Percentiles rank a stretch among this genome's conserved stretches.
Conservation (phyloP, 2,888 invertebrate genomes). For the Drosophila flavopinicola region DNA sequence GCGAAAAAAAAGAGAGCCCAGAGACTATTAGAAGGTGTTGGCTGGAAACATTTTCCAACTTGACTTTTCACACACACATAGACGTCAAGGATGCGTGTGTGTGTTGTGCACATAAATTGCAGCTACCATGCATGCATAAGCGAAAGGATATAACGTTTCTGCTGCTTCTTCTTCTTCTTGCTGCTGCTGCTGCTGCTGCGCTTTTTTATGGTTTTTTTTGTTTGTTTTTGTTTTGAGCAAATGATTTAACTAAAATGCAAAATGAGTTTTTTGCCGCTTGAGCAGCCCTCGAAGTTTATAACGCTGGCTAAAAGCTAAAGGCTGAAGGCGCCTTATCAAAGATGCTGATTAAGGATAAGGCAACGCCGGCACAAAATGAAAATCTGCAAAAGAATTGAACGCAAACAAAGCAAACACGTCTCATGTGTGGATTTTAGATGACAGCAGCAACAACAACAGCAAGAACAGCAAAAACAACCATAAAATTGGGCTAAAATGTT, state of each 20-base stretch:
- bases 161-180: slow-evolving; percentile 40
- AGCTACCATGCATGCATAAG: slow-evolving; percentile 64
- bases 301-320: slow-evolving; percentile 17
- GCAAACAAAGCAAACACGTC: not conserved
- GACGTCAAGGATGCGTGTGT: slow-evolving; percentile 18
- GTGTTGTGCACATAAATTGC: slow-evolving; percentile 65
- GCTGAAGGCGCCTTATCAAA: slow-evolving; percentile 12
- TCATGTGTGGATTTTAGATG: not conserved
- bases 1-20: slow-evolving; percentile 3
- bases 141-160: slow-evolving; percentile 50
- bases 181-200: slow-evolving; percentile 15
- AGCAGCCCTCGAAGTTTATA: slow-evolving; percentile 27
- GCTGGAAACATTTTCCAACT: slow-evolving; percentile 64
- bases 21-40: slow-evolving; percentile 69
- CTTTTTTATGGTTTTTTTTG: not conserved
- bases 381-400: not conserved
- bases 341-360: slow-evolving; percentile 4
- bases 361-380: not conserved
- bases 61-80: slow-evolving; percentile 42
- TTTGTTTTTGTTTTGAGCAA: slow-evolving; percentile 8
- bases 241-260: slow-evolving; percentile 33
- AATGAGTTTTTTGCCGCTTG: slow-evolving; percentile 5
- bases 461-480: not conserved
- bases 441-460: not conserved
- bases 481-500: not conserved